phyloP scores from a whole-genome alignment of 1,140 invertebrate genomes.

The Drosophila lowei region DNA sequence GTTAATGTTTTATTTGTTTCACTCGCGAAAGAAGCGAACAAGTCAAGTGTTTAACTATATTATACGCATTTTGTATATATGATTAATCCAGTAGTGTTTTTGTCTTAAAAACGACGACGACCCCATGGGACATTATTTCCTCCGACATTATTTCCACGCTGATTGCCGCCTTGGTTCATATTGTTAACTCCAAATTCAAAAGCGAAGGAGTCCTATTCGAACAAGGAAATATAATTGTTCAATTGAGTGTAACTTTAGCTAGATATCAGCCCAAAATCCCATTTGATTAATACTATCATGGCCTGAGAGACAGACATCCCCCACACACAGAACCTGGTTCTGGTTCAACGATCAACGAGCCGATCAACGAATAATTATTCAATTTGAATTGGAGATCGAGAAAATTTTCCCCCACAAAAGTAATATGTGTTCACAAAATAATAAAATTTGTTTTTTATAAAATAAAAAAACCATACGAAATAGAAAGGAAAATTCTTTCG shows the following conservation, averaged over 20 bases:
- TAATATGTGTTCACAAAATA: too few species aligned
- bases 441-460: too few species aligned
- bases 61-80: conserved; percentile 2
- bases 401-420: too few species aligned
- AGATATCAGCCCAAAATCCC: conserved; percentile 19
- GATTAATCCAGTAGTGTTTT: conserved; percentile 18
- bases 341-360: too few species aligned
- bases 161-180: conserved; percentile 79
- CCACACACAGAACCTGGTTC: too few species aligned
- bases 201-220: conserved; percentile 76
- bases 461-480: too few species aligned
- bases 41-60: conserved; percentile 33
- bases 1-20: conserved; percentile 14
- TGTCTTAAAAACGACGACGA: conserved; percentile 76
- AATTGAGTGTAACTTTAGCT: conserved; percentile 52
- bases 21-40: conserved; percentile 4
- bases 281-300: neutral
- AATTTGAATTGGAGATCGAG: too few species aligned
- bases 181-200: conserved; percentile 82
- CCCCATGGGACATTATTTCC: conserved; percentile 81
- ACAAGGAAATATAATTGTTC: conserved; percentile 74
- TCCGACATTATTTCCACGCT: conserved; percentile 78
- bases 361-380: too few species aligned
- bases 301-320: too few species aligned
- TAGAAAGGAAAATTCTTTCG: too few species aligned